Percentiles rank a stretch among this genome's conserved stretches.
These are phyloP conservation scores for Ornithoptera priamus DNA, from an alignment of 2,888 invertebrate species.

Conservation along the genomic window DNA sequence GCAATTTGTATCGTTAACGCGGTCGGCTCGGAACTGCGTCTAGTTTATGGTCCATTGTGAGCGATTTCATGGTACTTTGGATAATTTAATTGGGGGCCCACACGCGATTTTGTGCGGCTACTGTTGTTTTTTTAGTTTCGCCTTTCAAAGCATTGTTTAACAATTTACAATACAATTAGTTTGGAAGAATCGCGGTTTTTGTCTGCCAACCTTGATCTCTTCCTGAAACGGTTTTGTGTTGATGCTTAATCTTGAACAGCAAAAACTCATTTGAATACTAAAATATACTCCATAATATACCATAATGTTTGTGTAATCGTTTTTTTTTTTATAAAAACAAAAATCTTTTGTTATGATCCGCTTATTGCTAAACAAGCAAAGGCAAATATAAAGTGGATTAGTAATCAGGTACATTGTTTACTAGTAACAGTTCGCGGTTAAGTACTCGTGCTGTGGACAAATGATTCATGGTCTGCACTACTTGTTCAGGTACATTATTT, in stretches of 20 bases:
- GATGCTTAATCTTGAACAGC: neutral
- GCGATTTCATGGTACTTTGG: conserved; percentile 41
- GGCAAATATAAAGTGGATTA: conserved; percentile 2
- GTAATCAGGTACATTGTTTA: neutral
- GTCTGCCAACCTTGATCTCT: conserved; percentile 16
- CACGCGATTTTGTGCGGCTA: conserved; percentile 32
- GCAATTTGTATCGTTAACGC: conserved; percentile 29
- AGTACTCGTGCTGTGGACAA: conserved; percentile 9
- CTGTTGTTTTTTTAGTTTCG: conserved; percentile 29
- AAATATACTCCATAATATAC: neutral
- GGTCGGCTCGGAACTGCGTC: conserved; percentile 38
- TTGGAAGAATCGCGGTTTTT: conserved; percentile 1
- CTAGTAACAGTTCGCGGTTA: conserved; percentile 7
- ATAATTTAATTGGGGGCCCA: conserved; percentile 39
- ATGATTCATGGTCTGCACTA: conserved; percentile 22
- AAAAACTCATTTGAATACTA: conserved; percentile 4
- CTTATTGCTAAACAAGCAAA: neutral
- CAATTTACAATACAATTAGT: conserved; percentile 6
- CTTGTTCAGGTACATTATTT: conserved; percentile 3
- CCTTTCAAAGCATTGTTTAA: conserved; percentile 9
- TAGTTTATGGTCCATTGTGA: conserved; percentile 56
- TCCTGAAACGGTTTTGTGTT: conserved; percentile 16
- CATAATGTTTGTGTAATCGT: neutral
- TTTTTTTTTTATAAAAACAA: neutral
- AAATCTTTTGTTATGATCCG: neutral